Conservation (phyloP, 2,797 vertebrate genomes). For the Pangasius macronema region DNA sequence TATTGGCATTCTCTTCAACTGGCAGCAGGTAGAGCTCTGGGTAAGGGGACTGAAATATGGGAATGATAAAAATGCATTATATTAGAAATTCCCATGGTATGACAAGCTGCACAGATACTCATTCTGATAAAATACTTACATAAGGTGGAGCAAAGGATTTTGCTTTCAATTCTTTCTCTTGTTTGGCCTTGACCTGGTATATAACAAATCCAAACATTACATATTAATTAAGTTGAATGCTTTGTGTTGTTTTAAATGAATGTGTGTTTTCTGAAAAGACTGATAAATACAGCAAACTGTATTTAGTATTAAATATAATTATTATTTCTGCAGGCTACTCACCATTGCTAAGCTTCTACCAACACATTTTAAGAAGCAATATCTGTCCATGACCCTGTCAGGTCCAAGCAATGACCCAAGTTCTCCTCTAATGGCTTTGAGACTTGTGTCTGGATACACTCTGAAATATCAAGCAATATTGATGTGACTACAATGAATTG, state of each 20-base stretch:
- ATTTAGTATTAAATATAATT: not conserved
- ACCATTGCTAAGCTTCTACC: slow-evolving; percentile 90
- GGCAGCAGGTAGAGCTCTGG: slow-evolving; percentile 91
- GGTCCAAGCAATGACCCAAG: slow-evolving; percentile 79
- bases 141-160: slow-evolving; percentile 89
- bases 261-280: not conserved
- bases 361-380: slow-evolving; percentile 89
- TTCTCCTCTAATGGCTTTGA: slow-evolving; percentile 78
- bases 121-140: slow-evolving; percentile 73
- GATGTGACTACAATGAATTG: not conserved
- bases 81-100: not conserved
- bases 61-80: not conserved
- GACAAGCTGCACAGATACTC: not conserved
- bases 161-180: slow-evolving; percentile 88
- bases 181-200: slow-evolving; percentile 84
- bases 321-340: slow-evolving; percentile 60
- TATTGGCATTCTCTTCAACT: slow-evolving; percentile 70
- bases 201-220: slow-evolving; percentile 38
- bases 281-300: not conserved
- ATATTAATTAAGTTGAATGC: not conserved
- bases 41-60: slow-evolving; percentile 78
- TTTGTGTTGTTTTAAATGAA: not conserved
- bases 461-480: slow-evolving; percentile 68
- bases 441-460: slow-evolving; percentile 82
- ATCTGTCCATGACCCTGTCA: slow-evolving; percentile 75